A percentile compares a stretch with the other conserved stretches of the same genome.
phyloP scores from a whole-genome alignment of 2,113 vertebrate species.

The Thalassarche chlororhynchos region DNA sequence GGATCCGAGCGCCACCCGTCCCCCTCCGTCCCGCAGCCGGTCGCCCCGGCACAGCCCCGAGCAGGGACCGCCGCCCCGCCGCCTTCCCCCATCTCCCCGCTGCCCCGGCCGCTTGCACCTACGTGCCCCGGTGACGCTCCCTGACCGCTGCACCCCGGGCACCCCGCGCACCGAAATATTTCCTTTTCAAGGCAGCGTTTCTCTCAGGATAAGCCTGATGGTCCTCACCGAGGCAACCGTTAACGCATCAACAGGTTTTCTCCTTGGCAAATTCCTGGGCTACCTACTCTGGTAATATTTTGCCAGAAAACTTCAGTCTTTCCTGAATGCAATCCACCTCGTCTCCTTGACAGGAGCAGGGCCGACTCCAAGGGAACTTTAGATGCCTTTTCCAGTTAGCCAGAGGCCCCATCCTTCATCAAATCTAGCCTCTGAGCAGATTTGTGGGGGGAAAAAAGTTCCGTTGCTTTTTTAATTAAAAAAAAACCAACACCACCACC shows the following conservation, averaged over 20 bases:
- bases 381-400: neutral
- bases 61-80: neutral
- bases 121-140: neutral
- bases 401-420: too few relatives aligned
- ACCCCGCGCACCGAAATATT: neutral
- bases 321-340: neutral
- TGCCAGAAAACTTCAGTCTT: neutral
- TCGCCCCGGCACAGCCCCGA: neutral
- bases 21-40: neutral
- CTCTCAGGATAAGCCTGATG: neutral
- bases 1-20: neutral
- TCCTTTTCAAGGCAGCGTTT: neutral
- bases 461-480: neutral
- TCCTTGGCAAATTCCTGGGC: neutral
- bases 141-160: neutral
- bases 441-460: accelerated
- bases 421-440: neutral
- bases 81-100: neutral
- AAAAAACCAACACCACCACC: too few relatives aligned
- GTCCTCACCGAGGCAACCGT: neutral
- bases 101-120: neutral
- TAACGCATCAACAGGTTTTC: neutral
- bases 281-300: accelerated
- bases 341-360: neutral
- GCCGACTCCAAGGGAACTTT: neutral